Conservation (phyloP, 1,140 invertebrate species). For the Drosophila arizonae region DNA sequence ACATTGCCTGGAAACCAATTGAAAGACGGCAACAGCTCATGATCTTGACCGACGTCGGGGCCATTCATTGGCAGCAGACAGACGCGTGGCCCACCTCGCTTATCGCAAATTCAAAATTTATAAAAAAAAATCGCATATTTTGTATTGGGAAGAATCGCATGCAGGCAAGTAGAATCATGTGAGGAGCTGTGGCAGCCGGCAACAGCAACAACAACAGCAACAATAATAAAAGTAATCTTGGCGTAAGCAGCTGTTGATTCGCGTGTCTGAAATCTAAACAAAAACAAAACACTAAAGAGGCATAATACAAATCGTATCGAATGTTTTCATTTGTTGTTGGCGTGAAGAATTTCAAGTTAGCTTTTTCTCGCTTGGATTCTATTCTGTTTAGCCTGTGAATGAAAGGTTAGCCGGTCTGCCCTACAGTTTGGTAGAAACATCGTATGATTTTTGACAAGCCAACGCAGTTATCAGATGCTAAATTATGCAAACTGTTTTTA, state of each 20-base stretch:
- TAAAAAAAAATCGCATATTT: conserved; percentile 52
- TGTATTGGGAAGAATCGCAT: neutral
- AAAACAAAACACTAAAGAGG: conserved; percentile 1
- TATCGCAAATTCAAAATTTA: conserved; percentile 57
- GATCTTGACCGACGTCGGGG: conserved; percentile 28
- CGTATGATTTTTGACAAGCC: conserved; percentile 56
- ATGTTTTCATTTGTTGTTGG: conserved; percentile 58
- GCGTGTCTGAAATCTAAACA: conserved; percentile 50
- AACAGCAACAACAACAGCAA: conserved; percentile 34
- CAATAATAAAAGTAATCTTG: conserved; percentile 50
- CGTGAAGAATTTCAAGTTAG: conserved; percentile 14
- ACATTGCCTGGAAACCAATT: conserved; percentile 45
- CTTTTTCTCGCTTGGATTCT: neutral
- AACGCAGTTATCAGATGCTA: neutral
- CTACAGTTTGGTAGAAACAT: conserved; percentile 66
- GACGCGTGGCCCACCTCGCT: conserved; percentile 61
- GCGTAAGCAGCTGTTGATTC: conserved; percentile 62
- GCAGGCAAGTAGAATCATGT: conserved; percentile 30
- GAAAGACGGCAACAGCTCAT: conserved; percentile 53
- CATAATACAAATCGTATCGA: conserved; percentile 52
- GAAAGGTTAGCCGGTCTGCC: conserved; percentile 39
- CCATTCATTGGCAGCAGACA: conserved; percentile 31
- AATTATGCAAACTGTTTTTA: conserved; percentile 2
- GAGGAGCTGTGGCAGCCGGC: conserved; percentile 14
- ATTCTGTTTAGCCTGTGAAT: conserved; percentile 4